Conservation (phyloP, 2,113 vertebrate genomes). For the Glareola pratincola region DNA sequence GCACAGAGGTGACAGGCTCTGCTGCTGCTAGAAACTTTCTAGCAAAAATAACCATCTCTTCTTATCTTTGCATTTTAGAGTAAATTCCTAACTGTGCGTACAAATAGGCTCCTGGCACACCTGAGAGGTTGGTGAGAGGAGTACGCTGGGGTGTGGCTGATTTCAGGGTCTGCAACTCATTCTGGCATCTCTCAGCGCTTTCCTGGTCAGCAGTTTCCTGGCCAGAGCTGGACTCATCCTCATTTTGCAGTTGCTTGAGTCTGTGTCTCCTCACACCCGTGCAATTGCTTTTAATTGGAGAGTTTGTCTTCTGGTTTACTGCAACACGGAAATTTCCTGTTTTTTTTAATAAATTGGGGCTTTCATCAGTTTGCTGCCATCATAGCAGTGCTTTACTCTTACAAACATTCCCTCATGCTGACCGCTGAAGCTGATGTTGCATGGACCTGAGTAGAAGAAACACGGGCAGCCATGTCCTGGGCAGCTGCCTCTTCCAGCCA, state of each 20-base stretch:
- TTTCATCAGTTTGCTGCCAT: neutral
- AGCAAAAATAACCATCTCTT: neutral
- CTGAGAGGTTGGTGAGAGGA: neutral
- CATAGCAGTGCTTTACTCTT: neutral
- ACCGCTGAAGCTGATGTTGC: neutral
- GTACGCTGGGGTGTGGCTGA: neutral
- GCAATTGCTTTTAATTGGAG: neutral
- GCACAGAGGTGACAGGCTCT: neutral
- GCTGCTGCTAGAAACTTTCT: neutral
- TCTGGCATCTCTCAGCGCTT: neutral
- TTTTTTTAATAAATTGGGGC: neutral
- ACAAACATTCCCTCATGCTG: neutral
- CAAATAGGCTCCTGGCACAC: neutral
- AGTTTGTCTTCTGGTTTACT: neutral
- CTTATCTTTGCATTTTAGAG: neutral
- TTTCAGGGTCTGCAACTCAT: neutral
- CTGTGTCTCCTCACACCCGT: neutral
- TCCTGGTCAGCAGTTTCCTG: neutral
- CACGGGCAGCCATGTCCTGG: neutral
- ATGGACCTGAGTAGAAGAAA: neutral
- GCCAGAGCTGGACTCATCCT: neutral
- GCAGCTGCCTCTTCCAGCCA: neutral
- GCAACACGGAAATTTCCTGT: neutral
- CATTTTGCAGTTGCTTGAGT: neutral
- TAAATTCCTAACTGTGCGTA: neutral